Conservation (phyloP, 2,113 vertebrate species). For the Vanacampus margaritifer region DNA sequence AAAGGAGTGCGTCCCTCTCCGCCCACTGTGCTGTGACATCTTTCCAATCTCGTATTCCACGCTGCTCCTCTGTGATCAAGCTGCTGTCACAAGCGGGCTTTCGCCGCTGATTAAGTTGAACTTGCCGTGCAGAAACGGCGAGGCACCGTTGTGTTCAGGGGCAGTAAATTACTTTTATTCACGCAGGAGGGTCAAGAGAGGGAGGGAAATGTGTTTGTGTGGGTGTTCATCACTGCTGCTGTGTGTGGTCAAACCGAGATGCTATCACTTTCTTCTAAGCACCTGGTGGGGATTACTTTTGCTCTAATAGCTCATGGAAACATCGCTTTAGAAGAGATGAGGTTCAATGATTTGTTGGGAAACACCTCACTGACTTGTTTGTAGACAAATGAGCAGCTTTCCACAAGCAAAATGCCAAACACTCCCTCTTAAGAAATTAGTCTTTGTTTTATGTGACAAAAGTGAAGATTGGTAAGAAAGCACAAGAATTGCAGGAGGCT, state of each 20-base stretch:
- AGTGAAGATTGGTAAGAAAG: too few relatives aligned
- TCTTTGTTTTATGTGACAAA: too few relatives aligned
- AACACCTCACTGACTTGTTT: constrained; percentile 1
- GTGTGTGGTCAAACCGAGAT: constrained; percentile 14
- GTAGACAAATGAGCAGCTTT: neutral
- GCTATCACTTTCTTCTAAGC: neutral
- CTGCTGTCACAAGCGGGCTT: constrained; percentile 34
- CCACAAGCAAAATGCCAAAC: neutral
- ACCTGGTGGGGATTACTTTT: constrained; percentile 2
- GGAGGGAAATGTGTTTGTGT: constrained; percentile 21
- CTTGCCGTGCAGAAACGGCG: constrained; percentile 25
- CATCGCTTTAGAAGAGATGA: neutral
- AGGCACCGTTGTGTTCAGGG: constrained; percentile 34
- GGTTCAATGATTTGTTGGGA: neutral
- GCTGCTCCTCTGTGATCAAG: constrained; percentile 41
- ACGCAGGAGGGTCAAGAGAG: constrained; percentile 25
- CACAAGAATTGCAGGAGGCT: too few relatives aligned
- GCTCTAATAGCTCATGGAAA: neutral
- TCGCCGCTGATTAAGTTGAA: constrained; percentile 50
- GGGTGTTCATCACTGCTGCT: constrained; percentile 24
- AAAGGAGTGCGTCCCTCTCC: constrained; percentile 19
- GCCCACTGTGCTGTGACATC: constrained; percentile 19
- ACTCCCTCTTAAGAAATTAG: neutral
- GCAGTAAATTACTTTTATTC: constrained; percentile 59
- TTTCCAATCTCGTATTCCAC: constrained; percentile 32